phyloP scores from a whole-genome alignment of 2,113 vertebrate species.

The Acrocephalus kingi region DNA sequence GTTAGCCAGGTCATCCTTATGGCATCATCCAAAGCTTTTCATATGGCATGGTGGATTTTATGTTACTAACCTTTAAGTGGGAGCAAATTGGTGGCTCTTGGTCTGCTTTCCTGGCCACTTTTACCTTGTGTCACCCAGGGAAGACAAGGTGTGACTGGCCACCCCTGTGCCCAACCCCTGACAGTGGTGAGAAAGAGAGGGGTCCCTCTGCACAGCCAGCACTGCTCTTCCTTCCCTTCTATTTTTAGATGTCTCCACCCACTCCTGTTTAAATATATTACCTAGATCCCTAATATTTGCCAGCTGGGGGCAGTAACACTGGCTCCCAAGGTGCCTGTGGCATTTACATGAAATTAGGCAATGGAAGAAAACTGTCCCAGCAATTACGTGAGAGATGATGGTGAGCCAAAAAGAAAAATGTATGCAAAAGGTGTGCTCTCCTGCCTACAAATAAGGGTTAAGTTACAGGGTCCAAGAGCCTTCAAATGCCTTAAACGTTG shows the following conservation, averaged over 20 bases:
- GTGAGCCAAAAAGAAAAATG: constrained; percentile 37
- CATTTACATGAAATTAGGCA: constrained; percentile 26
- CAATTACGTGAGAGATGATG: constrained; percentile 20
- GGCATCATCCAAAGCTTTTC: not conserved
- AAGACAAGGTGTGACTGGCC: not conserved
- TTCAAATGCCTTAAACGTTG: not conserved
- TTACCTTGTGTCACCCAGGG: not conserved
- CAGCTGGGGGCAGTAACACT: constrained; percentile 26
- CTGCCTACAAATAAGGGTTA: constrained; percentile 49
- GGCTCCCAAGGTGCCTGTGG: not conserved
- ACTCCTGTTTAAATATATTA: constrained; percentile 40
- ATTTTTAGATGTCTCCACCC: constrained; percentile 6
- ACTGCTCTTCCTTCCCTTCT: not conserved
- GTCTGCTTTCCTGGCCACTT: not conserved
- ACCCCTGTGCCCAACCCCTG: not conserved
- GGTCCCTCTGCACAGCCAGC: not conserved
- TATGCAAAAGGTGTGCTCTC: constrained; percentile 8
- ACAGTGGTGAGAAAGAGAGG: accelerated
- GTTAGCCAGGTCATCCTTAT: not conserved
- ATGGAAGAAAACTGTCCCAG: constrained; percentile 25
- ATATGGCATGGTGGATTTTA: not conserved
- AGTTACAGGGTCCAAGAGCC: not conserved
- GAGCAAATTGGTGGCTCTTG: not conserved
- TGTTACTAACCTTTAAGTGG: not conserved
- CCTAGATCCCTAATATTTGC: constrained; percentile 42